phyloP scores from a whole-genome alignment of 2,888 invertebrate species.

The Drosophila cognata region DNA sequence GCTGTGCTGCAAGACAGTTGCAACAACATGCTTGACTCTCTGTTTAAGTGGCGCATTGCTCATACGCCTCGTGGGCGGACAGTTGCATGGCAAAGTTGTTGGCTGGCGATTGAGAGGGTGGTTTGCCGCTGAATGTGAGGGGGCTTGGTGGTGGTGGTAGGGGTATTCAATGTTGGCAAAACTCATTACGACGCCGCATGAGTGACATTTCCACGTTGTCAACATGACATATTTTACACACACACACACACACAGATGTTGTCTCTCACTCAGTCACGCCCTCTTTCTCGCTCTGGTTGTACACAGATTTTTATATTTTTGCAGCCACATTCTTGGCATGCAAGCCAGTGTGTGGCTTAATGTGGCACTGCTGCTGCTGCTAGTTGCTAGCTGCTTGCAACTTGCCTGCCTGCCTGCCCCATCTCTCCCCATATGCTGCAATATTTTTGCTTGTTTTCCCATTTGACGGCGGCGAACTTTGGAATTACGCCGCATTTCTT shows the following conservation, averaged over 20 bases:
- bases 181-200: slow-evolving; percentile 78
- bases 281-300: neutral
- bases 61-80: slow-evolving; percentile 58
- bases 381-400: neutral
- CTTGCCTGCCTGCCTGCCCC: slow-evolving; percentile 6
- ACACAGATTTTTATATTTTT: slow-evolving; percentile 39
- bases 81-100: slow-evolving; percentile 46
- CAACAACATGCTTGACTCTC: slow-evolving; percentile 12
- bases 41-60: slow-evolving; percentile 30
- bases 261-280: neutral
- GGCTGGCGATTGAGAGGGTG: neutral
- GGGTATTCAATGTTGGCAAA: slow-evolving; percentile 69
- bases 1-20: slow-evolving; percentile 24
- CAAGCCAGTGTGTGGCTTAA: slow-evolving; percentile 59
- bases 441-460: slow-evolving; percentile 60
- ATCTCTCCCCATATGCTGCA: slow-evolving; percentile 52
- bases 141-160: neutral
- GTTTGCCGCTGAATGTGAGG: neutral
- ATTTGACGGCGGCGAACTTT: slow-evolving; percentile 70
- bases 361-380: slow-evolving; percentile 43
- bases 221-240: slow-evolving; percentile 79
- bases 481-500: slow-evolving; percentile 79
- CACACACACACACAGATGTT: slow-evolving; percentile 9
- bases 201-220: slow-evolving; percentile 80
- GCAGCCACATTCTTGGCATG: slow-evolving; percentile 64